Evolutionary conservation across 2,797 vertebrate species (phyloP).

Genomic region (Lates japonicus): DNA sequence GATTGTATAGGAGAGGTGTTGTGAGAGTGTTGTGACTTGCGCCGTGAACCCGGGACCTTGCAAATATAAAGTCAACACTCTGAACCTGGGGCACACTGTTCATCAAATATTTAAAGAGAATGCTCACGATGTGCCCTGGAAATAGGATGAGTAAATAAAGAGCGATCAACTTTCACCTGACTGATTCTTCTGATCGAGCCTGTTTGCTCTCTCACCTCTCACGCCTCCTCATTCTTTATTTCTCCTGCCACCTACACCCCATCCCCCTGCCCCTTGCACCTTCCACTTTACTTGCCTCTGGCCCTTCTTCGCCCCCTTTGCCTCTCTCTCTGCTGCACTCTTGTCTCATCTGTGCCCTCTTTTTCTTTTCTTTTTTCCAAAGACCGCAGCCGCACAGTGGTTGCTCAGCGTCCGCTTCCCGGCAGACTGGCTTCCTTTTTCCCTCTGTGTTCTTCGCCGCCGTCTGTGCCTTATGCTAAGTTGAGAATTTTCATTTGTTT

Average conservation of each 20-base stretch:
- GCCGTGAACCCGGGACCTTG: slow-evolving; percentile 66
- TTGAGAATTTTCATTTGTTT: slow-evolving; percentile 55
- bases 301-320: slow-evolving; percentile 47
- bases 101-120: slow-evolving; percentile 87
- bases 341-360: slow-evolving; percentile 47
- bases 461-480: slow-evolving; percentile 20
- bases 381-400: slow-evolving; percentile 37
- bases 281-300: slow-evolving; percentile 55
- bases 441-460: slow-evolving; percentile 19
- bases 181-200: slow-evolving; percentile 80
- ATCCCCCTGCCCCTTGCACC: slow-evolving; percentile 23
- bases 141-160: slow-evolving; percentile 83
- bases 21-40: slow-evolving; percentile 5
- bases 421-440: slow-evolving; percentile 41
- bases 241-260: slow-evolving; percentile 61
- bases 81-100: slow-evolving; percentile 67
- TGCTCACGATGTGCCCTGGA: slow-evolving; percentile 78
- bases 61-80: slow-evolving; percentile 71
- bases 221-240: slow-evolving; percentile 64
- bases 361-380: slow-evolving; percentile 26
- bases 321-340: slow-evolving; percentile 42
- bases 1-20: not conserved
- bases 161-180: slow-evolving; percentile 82
- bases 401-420: slow-evolving; percentile 63
- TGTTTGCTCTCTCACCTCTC: slow-evolving; percentile 67